These are phyloP conservation scores for Ginglymostoma cirratum DNA, from an alignment of 2,113 vertebrate species.

Conservation along the genomic window DNA sequence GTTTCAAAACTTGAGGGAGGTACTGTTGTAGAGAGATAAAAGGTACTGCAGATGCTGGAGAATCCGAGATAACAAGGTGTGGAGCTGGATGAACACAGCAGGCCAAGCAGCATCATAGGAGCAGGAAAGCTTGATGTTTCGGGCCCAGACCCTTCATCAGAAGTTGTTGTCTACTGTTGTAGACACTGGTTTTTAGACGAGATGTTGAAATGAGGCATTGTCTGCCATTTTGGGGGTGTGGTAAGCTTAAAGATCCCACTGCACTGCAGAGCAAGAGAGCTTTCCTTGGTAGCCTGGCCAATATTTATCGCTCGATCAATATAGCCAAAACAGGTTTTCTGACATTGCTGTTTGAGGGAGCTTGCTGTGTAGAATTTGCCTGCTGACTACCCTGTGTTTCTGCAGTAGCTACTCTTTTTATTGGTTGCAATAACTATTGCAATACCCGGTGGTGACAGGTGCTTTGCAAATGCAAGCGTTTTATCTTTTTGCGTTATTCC, in stretches of 20 bases:
- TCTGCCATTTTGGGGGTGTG: neutral
- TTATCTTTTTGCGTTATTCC: neutral
- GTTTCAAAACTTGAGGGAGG: neutral
- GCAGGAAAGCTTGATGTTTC: too few species aligned
- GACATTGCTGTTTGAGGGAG: neutral
- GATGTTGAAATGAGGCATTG: neutral
- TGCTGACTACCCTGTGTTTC: neutral
- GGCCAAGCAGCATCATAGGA: too few species aligned
- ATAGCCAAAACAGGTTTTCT: neutral
- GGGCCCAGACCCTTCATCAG: too few species aligned
- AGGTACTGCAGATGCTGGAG: too few species aligned
- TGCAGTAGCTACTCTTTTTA: neutral
- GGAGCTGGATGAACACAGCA: too few species aligned
- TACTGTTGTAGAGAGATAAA: neutral
- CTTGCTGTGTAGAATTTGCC: neutral
- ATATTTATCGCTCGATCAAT: neutral
- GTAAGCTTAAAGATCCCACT: too few species aligned
- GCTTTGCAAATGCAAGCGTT: neutral
- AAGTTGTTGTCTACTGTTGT: too few species aligned
- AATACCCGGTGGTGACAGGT: neutral
- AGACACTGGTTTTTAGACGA: neutral
- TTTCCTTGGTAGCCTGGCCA: neutral
- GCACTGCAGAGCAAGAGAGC: neutral
- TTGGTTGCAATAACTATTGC: neutral
- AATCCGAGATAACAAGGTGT: too few species aligned